These are phyloP conservation scores for Rhynchotus rufescens DNA, from an alignment of 2,797 vertebrate species.

Conservation along the genomic window DNA sequence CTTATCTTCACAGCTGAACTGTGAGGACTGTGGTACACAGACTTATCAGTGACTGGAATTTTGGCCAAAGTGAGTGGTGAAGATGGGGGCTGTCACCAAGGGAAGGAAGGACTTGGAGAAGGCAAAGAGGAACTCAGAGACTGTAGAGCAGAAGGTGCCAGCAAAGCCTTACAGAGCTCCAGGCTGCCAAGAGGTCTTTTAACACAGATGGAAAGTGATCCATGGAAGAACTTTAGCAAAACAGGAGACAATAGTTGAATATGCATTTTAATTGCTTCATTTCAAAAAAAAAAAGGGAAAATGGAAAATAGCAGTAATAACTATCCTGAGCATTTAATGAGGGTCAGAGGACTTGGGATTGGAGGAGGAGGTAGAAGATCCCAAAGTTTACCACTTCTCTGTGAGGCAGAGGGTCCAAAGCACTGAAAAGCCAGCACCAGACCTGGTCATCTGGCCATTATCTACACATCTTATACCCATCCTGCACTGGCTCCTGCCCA, in stretches of 20 bases:
- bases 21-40: neutral
- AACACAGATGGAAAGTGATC: neutral
- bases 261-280: neutral
- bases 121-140: neutral
- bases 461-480: neutral
- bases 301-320: neutral
- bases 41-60: neutral
- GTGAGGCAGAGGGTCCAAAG: neutral
- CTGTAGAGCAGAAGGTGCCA: neutral
- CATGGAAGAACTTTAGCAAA: neutral
- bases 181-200: neutral
- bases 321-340: neutral
- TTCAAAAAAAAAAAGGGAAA: neutral
- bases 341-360: neutral
- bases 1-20: neutral
- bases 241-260: neutral
- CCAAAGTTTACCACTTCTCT: neutral
- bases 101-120: neutral
- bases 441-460: neutral
- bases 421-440: neutral
- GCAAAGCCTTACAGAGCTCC: neutral
- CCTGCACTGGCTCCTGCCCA: neutral
- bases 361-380: neutral
- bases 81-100: accelerated
- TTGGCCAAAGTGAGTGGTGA: neutral